Conservation (phyloP, 2,797 vertebrate genomes). For the Arremon brunneinucha region DNA sequence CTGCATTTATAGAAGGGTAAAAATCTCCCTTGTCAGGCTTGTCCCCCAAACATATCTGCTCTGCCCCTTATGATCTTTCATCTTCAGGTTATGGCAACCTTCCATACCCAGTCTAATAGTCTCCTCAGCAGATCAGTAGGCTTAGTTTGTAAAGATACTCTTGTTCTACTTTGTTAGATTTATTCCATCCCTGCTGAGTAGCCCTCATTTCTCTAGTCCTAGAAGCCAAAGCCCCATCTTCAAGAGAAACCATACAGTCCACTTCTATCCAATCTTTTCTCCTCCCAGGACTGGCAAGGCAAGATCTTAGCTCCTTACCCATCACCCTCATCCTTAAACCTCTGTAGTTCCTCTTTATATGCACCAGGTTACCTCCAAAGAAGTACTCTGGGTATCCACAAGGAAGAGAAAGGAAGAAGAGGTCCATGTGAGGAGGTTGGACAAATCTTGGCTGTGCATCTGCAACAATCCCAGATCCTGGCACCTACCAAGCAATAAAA, state of each 20-base stretch:
- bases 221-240: not conserved
- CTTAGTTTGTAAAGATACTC: not conserved
- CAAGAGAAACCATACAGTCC: not conserved
- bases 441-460: not conserved
- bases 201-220: not conserved
- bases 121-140: not conserved
- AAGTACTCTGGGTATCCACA: not conserved
- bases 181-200: not conserved
- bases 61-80: not conserved
- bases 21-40: not conserved
- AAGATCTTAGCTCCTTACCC: not conserved
- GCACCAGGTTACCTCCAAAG: not conserved
- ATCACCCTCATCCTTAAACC: not conserved
- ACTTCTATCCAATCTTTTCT: not conserved
- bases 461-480: not conserved
- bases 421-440: not conserved
- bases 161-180: not conserved
- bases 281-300: not conserved
- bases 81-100: not conserved
- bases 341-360: not conserved
- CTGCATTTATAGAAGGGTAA: not conserved
- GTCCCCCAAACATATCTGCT: not conserved
- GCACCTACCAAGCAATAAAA: not conserved
- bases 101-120: not conserved
- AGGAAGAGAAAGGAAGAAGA: not conserved